Evolutionary conservation across 2,113 vertebrate species (phyloP).

Genomic region (Poeciliopsis prolifica): DNA sequence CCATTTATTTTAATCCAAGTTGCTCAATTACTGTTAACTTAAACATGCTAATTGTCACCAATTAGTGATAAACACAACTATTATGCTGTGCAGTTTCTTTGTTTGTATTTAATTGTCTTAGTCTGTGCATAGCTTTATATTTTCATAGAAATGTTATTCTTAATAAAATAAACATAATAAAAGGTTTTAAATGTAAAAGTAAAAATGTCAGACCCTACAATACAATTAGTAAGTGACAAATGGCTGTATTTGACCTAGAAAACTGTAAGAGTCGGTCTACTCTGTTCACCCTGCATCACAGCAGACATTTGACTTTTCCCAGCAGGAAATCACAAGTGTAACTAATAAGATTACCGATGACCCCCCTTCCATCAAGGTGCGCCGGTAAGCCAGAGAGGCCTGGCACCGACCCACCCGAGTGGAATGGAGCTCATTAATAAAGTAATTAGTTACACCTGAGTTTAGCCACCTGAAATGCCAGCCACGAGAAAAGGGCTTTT

Average conservation of each 20-base stretch:
- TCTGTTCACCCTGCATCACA: background rate
- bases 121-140: background rate
- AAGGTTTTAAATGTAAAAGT: background rate
- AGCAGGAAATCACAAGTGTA: constrained; percentile 18
- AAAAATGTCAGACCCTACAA: background rate
- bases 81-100: background rate
- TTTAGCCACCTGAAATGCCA: constrained; percentile 42
- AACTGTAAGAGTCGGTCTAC: background rate
- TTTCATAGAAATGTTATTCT: background rate
- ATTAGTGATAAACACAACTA: background rate
- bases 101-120: background rate
- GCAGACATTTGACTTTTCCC: constrained; percentile 19
- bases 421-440: constrained; percentile 30
- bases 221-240: background rate
- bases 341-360: constrained; percentile 23
- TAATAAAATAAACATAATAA: background rate
- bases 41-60: background rate
- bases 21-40: background rate
- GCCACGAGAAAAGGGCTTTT: constrained; percentile 15
- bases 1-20: background rate
- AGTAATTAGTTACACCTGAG: constrained; percentile 36
- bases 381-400: constrained; percentile 1
- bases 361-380: constrained; percentile 15
- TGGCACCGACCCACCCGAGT: constrained; percentile 8
- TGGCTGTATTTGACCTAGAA: background rate